These are phyloP conservation scores for Oopsacas minuta DNA, from an alignment of 37 sponge, comb jelly and placozoan species.

Conservation along the genomic window DNA sequence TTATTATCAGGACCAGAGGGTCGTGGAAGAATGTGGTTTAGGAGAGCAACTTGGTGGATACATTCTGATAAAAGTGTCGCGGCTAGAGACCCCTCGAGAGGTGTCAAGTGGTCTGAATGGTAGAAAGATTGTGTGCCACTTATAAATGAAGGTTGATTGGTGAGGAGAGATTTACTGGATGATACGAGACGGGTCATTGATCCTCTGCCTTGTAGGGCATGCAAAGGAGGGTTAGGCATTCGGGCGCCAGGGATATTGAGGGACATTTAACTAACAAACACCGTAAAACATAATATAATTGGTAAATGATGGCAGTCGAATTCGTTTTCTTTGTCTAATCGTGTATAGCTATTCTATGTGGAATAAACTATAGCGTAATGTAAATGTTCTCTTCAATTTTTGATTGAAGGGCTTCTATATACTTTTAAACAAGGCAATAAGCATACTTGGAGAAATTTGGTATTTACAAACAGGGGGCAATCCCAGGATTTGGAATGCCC, in stretches of 20 bases:
- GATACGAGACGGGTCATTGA: slow-evolving; percentile 9
- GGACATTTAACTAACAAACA: no score
- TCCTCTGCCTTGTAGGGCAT: not conserved
- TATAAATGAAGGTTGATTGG: not conserved
- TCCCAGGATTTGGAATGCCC: no score
- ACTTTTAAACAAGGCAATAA: no score
- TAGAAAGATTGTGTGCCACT: not conserved
- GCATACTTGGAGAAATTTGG: no score
- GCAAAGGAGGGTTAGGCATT: not conserved
- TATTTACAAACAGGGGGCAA: no score
- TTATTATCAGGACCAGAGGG: not conserved
- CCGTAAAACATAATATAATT: no score
- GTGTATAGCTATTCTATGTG: no score
- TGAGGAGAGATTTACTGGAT: slow-evolving; percentile 9
- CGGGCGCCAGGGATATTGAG: not conserved
- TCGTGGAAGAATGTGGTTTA: not conserved
- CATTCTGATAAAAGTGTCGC: not conserved
- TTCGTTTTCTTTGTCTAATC: no score
- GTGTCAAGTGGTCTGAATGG: not conserved
- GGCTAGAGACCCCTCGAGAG: not conserved
- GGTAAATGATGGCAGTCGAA: no score
- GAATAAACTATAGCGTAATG: no score
- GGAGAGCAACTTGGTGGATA: not conserved
- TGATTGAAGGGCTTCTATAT: no score
- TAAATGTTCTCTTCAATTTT: no score